Base-by-base conservation (phyloP, 92 coral and sea anemone genomes). In the Parazoanthus darwini region DNA sequence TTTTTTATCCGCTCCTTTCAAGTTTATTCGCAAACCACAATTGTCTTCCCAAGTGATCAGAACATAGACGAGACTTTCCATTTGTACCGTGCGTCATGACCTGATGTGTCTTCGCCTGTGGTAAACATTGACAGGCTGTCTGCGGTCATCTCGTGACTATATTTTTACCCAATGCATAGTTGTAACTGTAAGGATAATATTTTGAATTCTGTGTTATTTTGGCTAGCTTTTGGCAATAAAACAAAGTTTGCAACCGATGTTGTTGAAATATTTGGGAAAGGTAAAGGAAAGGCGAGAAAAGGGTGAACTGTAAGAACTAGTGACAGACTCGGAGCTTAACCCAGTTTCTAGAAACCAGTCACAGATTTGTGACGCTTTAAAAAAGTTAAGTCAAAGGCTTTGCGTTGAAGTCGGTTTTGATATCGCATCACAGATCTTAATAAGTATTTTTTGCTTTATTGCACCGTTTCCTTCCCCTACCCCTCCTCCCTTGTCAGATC, bases 21-120 rank as follows among this genome's bases (percentile, higher is more conserved):
- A 63, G 26, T 63, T 63, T 63, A 4, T 2, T 63, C 22, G 78
- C 78, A 16, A 20, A 13, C 42, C 78, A 13, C n/a, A 42, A 5
- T 42, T 74, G 39, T 35, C 78, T 39, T 76, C 51, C 80, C 80
- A 76, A 76, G 26, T 39, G 80, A 76, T 76, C 46, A 37, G 80
- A 37, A 39, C 51, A 14, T 74, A 23, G 18, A 44, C n/a, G 46
- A 76, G 51, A 76, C 54, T 39, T 39, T 36, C 80, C 33, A 76
- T 44, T 20, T 76, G 51, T 16, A 8, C 80, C 26, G 8, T 36
- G 80, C 48, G 54, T 23, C 79, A 76, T 37, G n/a, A 75, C 25
- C 11, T 3, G 48, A 37, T 6, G 6, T 11, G 42, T 9, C 23
- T 76, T 42, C 77, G 77, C 39, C 43, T 16, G 77, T 33, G 80